These are phyloP conservation scores for Periophthalmus modestus DNA, from an alignment of 2,113 vertebrate species.

Conservation along the genomic window DNA sequence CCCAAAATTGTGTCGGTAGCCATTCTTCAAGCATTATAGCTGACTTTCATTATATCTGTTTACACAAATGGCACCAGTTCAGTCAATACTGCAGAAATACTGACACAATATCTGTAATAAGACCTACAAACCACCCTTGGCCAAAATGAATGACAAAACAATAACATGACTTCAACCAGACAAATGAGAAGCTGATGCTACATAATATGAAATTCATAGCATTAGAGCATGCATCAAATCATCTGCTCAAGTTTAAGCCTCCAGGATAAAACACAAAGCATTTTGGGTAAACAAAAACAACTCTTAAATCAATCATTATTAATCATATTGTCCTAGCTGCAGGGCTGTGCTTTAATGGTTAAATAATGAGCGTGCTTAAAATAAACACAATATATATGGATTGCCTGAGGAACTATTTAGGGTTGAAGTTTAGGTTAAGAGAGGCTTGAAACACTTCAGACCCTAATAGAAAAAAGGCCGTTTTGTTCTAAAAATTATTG, in stretches of 20 bases:
- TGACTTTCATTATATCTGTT: conserved; percentile 6
- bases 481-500: neutral
- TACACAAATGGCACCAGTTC: neutral
- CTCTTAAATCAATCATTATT: neutral
- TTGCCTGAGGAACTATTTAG: neutral
- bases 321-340: neutral
- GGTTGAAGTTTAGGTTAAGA: neutral
- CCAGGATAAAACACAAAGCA: neutral
- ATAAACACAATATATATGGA: neutral
- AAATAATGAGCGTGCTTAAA: conserved; percentile 9
- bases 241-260: neutral
- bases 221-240: neutral
- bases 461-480: neutral
- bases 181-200: conserved; percentile 11
- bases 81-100: conserved; percentile 1
- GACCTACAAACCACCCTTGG: neutral
- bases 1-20: neutral
- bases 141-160: neutral
- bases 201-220: conserved; percentile 12
- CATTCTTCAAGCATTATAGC: neutral
- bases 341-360: conserved; percentile 6
- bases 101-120: neutral
- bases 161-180: neutral
- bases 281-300: neutral
- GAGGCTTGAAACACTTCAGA: conserved; percentile 12